Base-by-base conservation (phyloP, 2,113 vertebrate genomes). In the Collichthys lucidus region DNA sequence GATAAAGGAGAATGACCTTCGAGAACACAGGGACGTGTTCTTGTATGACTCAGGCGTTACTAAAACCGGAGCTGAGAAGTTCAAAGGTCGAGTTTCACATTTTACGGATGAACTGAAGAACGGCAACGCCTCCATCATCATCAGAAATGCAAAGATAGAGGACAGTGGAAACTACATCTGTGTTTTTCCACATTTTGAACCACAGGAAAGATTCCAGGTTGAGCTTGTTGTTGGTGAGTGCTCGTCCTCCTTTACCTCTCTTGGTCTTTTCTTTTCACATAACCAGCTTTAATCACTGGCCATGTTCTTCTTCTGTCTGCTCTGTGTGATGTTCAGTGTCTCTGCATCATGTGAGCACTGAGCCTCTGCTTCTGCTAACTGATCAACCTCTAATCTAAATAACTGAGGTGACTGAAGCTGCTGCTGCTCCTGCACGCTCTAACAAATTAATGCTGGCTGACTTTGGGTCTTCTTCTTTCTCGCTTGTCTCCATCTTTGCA, bases 151-250 rank as follows among this genome's bases (percentile, higher is more conserved):
- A 1, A 47, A 0, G 20, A 0, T 65, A 63, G 2, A 20, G 0
- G 84, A 86, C 80, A 44, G 52, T 0, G 84, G 79, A 17, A 42
- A 0, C 24, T 86, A 82, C 15, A 67, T 40, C 70, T 86, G 84
- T 15, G 0, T 0, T 24, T 57, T 73, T 65, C 0, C 67, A 53
- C 3, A 0, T 40, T 31, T 12, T 44, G 8, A 22, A 5, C 69
- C 0, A 15, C 1, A 0, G 0, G 0, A 4, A 70, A 4, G 0
- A 26, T 42, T 24, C 14, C 3, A n/a, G 31, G 8, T 79, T 16
- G 1, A 8, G 31, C 77, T 79, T 1, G 49, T 46, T 46, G 59
- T 79, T 16, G 60, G 68, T 79, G n/a, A 79, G 46, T 16, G 11
- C 6, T 50, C 16, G 4, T 6, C 17, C 16, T 50, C 5, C 15